Base-by-base conservation (phyloP, 2,797 vertebrate genomes). In the Argentina silus region DNA sequence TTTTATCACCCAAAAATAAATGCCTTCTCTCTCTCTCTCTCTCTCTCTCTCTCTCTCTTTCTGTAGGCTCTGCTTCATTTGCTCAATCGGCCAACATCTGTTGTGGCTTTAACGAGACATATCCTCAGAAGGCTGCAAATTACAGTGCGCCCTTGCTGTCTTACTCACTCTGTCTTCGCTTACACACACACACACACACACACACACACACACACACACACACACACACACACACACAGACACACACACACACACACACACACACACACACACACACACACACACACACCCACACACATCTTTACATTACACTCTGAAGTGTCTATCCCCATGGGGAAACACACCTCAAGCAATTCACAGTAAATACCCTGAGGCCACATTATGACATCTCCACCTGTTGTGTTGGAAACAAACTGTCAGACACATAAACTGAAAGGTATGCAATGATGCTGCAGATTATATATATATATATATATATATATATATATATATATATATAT, bases 41-140 rank as follows among this genome's bases (percentile, higher is more conserved):
- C 27, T 36, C 27, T 36, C 27, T 36, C 27, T 36, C 27, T 36
- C 27, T 36, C 27, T 36, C 27, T 36, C 27, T 36, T n/a, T n/a
- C n/a, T n/a, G n/a, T 42, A 44, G 36, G 27, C 7, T 67, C 65
- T 21, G 10, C 12, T 12, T 9, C 10, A n/a, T 60, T 50, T 61
- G 51, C 81, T 67, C 78, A 79, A 57, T 74, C n/a, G 81, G 78
- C 85, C 86, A 88, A 86, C 75, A 77, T 83, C 87, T 86, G 80
- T 80, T 47, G 69, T 82, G 72, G 76, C 82, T 84, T 80, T 87
- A 81, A 79, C 77, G 80, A 84, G 84, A 81, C 68, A 68, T 65
- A 78, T 82, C 69, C 80, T 83, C 83, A 72, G 67, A 87, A 88
- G 85, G 83, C 85, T 82, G 74, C 74, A 36, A 87, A 90, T 89